Evolutionary conservation across 2,113 vertebrate species (phyloP), one percentile per base, ranked within the genome.

Genomic region (Notothenia coriiceps): DNA sequence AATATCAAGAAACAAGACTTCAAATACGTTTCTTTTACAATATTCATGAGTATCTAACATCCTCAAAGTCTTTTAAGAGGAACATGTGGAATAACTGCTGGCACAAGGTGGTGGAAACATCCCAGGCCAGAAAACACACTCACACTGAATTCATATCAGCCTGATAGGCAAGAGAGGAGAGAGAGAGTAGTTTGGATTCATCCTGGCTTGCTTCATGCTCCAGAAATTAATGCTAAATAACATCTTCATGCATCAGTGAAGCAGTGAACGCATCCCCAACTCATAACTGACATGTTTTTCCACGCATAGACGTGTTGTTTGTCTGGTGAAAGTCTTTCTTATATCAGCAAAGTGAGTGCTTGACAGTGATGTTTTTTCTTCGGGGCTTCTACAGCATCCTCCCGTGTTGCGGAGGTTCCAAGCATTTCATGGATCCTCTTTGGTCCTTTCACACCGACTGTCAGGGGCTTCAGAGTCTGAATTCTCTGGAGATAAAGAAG

Each of bases 41-140:
- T 88, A 91, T 92, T 92, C 76, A 92, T 89, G 81, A 84, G 77
- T 73, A 57, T 76, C 60, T 68, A 82, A 89, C 68, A 90, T 87
- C 84, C 83, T 88, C 86, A 85, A 88, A 91, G 89, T 75, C 82
- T 90, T 86, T 90, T 80, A 79, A 81, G 66, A 83, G 72, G 82
- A 82, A 76, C 69, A 73, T 88, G 87, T 68, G 78, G 65, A 51
- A 76, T 70, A 79, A 86, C 79, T 88, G 76, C 83, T 83, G 74
- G 85, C 85, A 86, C 86, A 86, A 14, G 59, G 71, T 80, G 47
- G 77, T 77, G 69, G 88, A 91, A 80, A 82, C 44, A 67, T 80
- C 82, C 75, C 77, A 70, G 73, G 68, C 83, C 84, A 86, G 65
- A 66, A 88, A 86, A 82, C 49, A 82, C 22, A 68, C 82, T 79